phyloP scores from a whole-genome alignment of 2,888 invertebrate genomes.

The Drosophila mimica region DNA sequence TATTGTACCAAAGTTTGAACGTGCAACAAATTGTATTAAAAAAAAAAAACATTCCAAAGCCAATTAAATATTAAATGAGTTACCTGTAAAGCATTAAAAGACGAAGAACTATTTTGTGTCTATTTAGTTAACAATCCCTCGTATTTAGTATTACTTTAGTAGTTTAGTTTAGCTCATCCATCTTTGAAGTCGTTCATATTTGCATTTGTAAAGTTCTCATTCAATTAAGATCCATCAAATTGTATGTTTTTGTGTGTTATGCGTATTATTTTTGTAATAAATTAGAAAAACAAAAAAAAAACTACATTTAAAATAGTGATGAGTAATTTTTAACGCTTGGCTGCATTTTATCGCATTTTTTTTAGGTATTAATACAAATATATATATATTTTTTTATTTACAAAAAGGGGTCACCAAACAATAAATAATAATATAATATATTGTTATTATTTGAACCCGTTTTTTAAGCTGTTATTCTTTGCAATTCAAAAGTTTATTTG shows the following conservation, averaged over 20 bases:
- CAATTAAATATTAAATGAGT: conserved; percentile 15
- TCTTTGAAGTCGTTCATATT: conserved; percentile 18
- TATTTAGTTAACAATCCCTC: neutral
- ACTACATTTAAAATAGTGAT: conserved; percentile 2
- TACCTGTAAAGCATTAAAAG: conserved; percentile 12
- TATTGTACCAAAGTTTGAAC: conserved; percentile 79
- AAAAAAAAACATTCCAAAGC: conserved; percentile 60
- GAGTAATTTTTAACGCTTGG: conserved; percentile 38
- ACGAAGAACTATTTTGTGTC: neutral
- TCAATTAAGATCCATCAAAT: conserved; percentile 9
- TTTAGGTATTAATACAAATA: neutral
- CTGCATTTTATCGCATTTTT: conserved; percentile 1
- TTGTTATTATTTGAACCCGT: neutral
- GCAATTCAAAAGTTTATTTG: neutral
- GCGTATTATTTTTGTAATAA: conserved; percentile 33
- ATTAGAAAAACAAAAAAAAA: conserved; percentile 6
- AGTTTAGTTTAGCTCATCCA: neutral
- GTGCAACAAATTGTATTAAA: conserved; percentile 24
- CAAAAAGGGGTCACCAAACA: neutral
- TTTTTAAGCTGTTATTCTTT: neutral
- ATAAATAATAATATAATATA: neutral
- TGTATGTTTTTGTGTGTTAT: conserved; percentile 4
- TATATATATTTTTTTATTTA: neutral
- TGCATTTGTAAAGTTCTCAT: conserved; percentile 52
- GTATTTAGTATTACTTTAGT: conserved; percentile 11